A percentile compares a stretch with the other conserved stretches of the same genome.
phyloP scores from a whole-genome alignment of 2,797 vertebrate species.

The Platalea minor region DNA sequence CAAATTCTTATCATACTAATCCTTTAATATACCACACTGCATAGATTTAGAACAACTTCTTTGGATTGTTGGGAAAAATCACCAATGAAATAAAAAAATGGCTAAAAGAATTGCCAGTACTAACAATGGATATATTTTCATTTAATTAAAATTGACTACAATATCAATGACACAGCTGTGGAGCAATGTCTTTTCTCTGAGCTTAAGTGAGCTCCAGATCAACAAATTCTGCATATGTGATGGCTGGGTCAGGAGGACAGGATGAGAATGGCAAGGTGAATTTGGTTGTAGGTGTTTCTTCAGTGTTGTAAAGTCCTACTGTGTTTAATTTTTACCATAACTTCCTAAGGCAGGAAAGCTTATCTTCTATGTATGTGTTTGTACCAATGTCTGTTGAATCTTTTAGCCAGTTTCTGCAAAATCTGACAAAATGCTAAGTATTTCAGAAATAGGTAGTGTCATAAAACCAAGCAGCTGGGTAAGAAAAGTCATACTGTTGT shows the following conservation, averaged over 20 bases:
- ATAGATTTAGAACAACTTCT: background rate
- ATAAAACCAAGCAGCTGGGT: background rate
- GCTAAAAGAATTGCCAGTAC: background rate
- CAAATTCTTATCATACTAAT: background rate
- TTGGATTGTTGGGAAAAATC: background rate
- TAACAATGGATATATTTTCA: background rate
- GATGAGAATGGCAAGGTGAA: background rate
- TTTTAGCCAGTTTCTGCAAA: background rate
- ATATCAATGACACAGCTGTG: background rate
- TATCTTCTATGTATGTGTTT: background rate
- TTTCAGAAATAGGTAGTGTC: background rate
- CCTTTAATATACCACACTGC: background rate
- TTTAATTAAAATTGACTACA: background rate
- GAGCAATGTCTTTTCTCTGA: background rate
- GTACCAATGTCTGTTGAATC: background rate
- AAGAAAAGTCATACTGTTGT: background rate
- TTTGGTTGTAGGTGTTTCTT: background rate
- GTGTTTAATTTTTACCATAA: background rate
- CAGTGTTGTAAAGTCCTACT: background rate
- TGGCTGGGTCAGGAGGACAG: background rate
- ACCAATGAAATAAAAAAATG: background rate
- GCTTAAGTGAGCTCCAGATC: background rate
- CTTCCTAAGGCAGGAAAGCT: background rate
- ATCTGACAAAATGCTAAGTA: background rate
- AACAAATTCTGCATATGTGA: background rate